Conservation (phyloP, 2,797 vertebrate genomes). For the Ambastaia sidthimunki region DNA sequence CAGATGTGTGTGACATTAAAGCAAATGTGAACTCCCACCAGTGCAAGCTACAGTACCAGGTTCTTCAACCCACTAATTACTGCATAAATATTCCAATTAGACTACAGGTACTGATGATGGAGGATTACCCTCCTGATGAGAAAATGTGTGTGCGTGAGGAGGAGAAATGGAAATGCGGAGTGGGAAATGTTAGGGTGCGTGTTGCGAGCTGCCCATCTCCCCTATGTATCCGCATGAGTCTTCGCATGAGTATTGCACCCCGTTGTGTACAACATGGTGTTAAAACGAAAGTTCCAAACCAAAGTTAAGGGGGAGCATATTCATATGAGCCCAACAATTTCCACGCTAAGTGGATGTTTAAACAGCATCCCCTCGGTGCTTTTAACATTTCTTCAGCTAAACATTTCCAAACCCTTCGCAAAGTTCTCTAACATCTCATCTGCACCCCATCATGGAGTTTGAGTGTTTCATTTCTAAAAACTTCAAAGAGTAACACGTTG, state of each 20-base stretch:
- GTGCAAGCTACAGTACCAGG: conserved; percentile 67
- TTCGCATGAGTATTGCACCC: conserved; percentile 40
- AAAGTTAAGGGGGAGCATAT: not conserved
- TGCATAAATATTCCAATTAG: conserved; percentile 89
- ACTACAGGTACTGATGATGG: conserved; percentile 74
- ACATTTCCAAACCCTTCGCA: not conserved
- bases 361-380: not conserved
- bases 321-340: not conserved
- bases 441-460: no score
- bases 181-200: conserved; percentile 32
- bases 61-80: conserved; percentile 84
- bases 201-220: conserved; percentile 32
- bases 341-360: not conserved
- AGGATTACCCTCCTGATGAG: conserved; percentile 65
- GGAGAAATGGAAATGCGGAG: conserved; percentile 18
- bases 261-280: conserved; percentile 43
- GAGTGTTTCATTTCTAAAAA: no score
- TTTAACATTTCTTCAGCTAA: not conserved
- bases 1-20: conserved; percentile 55
- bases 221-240: conserved; percentile 32
- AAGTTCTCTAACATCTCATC: not conserved
- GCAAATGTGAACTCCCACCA: conserved; percentile 63
- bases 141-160: conserved; percentile 28
- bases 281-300: not conserved
- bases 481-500: no score